phyloP scores from a whole-genome alignment of 2,797 vertebrate species.

The Acipenser oxyrinchus region DNA sequence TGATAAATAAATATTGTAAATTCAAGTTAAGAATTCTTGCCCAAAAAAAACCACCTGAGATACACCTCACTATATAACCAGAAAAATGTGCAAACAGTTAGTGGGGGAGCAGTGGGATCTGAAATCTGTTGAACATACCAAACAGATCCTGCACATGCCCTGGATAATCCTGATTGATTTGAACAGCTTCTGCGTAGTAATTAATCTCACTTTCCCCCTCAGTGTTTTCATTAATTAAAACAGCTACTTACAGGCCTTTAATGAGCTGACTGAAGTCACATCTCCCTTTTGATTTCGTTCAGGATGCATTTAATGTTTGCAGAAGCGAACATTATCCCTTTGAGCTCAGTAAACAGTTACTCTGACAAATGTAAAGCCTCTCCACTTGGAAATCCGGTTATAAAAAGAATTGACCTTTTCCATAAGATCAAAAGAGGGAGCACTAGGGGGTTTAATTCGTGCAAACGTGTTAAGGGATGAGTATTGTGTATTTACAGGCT shows the following conservation, averaged over 20 bases:
- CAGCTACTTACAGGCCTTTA: neutral
- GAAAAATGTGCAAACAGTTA: neutral
- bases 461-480: too few relatives aligned
- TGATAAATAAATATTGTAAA: too few relatives aligned
- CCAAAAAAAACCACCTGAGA: too few relatives aligned
- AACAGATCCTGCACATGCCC: neutral
- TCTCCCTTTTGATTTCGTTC: neutral
- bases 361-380: neutral
- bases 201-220: neutral
- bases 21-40: too few relatives aligned
- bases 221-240: neutral
- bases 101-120: neutral
- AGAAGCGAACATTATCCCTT: neutral
- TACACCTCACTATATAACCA: neutral
- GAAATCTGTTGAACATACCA: neutral
- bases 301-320: neutral
- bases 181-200: neutral
- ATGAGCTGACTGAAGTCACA: neutral
- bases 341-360: neutral
- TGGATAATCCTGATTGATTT: neutral
- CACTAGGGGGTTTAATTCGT: too few relatives aligned
- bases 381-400: too few relatives aligned
- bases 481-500: too few relatives aligned
- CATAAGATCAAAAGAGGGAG: neutral
- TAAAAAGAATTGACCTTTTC: too few relatives aligned